Evolutionary conservation across 2,113 vertebrate species (phyloP), one percentile per base, ranked within the genome.

Genomic region (Gallinago undulata): DNA sequence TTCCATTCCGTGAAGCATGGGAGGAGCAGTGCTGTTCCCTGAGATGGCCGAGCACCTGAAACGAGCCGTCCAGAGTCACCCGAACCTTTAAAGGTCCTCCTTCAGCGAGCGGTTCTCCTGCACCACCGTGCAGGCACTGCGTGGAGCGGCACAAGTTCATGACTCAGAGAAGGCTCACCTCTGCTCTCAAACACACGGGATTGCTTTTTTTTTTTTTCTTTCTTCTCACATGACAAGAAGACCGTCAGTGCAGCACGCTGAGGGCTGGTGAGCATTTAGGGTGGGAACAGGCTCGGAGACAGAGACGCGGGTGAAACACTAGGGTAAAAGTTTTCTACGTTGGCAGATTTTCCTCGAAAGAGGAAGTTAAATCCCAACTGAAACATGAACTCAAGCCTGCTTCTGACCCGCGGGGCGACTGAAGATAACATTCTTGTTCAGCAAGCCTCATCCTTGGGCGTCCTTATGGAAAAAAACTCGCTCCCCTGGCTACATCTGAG

Each of bases 331-430:
- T 83, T 68, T 94, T 96, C 78, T 43, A 15, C 12, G 78, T 60
- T 88, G 75, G 92, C 92, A 94, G 53, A 93, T 96, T 91, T 94
- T 83, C 59, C 69, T 75, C 1, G 2, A 84, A 96, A 80, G 59
- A 70, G 85, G 96, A 97, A 96, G 84, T 64, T 62, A 84, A 82
- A 83, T 70, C 19, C 57, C 15, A 21, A 45, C 78, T 11, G 45
- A 93, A 90, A 72, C 43, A 41, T 17, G 79, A 96, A 91, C 91
- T 93, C 19, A 51, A 78, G 68, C 63, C 39, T 3, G 1, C 62
- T 90, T 83, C 37, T 84, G 45, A 55, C 60, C 60, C 22, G 37
- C 0, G 57, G 25, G 57, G 31, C 50, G n/a, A 87, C 83, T 79
- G 86, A 76, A 92, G 18, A 59, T 84, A 87, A 87, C 39, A 76